Evolutionary conservation across 2,888 invertebrate genomes (phyloP).

Genomic region (Sarcophaga caerulescens): DNA sequence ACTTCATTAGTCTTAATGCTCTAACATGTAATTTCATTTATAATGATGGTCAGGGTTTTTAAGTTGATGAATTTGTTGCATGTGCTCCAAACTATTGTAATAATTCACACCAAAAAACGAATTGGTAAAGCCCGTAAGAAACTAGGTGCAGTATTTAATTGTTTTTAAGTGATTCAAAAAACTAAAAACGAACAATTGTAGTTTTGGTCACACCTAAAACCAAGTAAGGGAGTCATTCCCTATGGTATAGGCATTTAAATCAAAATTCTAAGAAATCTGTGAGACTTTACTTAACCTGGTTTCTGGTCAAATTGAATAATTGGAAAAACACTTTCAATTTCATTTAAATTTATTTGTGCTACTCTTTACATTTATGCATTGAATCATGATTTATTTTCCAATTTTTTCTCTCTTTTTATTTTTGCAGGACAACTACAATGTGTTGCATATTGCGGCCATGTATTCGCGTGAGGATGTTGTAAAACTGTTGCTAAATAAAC

Average conservation of each 20-base stretch:
- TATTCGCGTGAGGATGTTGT: conserved; percentile 97
- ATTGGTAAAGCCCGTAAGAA: conserved; percentile 1
- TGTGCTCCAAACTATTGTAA: conserved; percentile 33
- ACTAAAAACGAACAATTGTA: conserved; percentile 13
- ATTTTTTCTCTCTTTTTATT: conserved; percentile 26
- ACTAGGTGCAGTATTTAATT: conserved; percentile 55
- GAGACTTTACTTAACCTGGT: not conserved
- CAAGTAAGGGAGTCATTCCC: not conserved
- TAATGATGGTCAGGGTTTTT: conserved; percentile 48
- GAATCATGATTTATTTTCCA: not conserved
- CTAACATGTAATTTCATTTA: not conserved
- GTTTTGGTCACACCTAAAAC: conserved; percentile 37
- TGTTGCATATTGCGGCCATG: conserved; percentile 96
- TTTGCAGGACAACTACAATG: conserved; percentile 96
- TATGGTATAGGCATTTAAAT: not conserved
- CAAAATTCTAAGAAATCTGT: conserved; percentile 12
- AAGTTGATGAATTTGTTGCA: conserved; percentile 66
- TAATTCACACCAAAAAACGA: conserved; percentile 10
- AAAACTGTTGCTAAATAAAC: conserved; percentile 91
- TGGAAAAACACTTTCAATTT: conserved; percentile 37
- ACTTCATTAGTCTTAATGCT: conserved; percentile 22
- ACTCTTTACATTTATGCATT: too few species aligned
- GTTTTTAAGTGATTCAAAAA: conserved; percentile 42
- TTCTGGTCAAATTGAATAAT: conserved; percentile 10
- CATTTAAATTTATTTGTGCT: not conserved